Conservation (phyloP, 2,888 invertebrate species). For the Cataglyphis livida region DNA sequence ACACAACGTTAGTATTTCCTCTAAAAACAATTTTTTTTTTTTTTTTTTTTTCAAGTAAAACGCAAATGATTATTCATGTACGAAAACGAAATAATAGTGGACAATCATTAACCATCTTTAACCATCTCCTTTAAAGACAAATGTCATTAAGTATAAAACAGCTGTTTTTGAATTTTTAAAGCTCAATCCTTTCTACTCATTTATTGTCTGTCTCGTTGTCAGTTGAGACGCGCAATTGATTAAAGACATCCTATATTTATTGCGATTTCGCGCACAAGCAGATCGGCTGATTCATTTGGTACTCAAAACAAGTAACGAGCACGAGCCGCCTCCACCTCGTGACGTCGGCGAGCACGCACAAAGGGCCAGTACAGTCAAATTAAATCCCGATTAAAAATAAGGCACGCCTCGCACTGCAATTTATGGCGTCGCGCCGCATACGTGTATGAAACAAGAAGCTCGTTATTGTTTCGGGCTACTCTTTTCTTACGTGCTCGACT, state of each 20-base stretch:
- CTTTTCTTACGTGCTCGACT: constrained; percentile 50
- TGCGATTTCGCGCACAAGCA: constrained; percentile 49
- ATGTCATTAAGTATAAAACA: not conserved
- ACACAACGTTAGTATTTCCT: not conserved
- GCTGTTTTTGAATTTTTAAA: not conserved
- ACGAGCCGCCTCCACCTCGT: constrained; percentile 49
- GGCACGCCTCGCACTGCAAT: constrained; percentile 59
- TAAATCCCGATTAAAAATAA: constrained; percentile 74
- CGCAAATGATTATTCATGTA: not conserved
- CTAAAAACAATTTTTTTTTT: not conserved
- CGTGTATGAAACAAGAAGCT: constrained; percentile 51
- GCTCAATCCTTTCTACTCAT: not conserved
- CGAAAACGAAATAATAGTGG: not conserved
- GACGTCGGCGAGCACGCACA: constrained; percentile 66
- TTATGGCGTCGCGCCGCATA: constrained; percentile 52
- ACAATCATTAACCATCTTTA: not conserved
- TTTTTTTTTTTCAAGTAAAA: not conserved
- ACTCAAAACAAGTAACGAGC: constrained; percentile 57
- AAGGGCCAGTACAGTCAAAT: constrained; percentile 70
- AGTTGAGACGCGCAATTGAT: not conserved
- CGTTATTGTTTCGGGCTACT: constrained; percentile 67
- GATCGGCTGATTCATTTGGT: constrained; percentile 19
- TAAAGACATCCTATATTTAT: constrained; percentile 32
- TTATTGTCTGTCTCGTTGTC: not conserved
- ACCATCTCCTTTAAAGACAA: not conserved